Base-by-base conservation (phyloP, 1,140 invertebrate species). In the Bombus huntii region DNA sequence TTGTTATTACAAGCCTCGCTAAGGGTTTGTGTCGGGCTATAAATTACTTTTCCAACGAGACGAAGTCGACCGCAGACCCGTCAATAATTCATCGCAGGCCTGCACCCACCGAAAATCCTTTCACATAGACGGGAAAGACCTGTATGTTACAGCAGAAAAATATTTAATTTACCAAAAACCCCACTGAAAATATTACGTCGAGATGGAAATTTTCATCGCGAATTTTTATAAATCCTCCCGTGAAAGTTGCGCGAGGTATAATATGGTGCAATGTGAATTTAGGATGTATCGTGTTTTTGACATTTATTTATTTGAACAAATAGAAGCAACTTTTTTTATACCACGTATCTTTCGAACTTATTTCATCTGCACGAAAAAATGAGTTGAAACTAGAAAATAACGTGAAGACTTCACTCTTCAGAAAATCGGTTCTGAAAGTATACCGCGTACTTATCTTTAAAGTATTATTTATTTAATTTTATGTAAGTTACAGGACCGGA, bases 1-100 rank as follows among this genome's bases (percentile, higher is more conserved):
- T 88, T 88, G 80, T 86, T 90, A 86, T 80, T 90, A 71, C 78
- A 81, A 81, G 79, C 39, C 47, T 78, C 28, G 39, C 71, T 68
- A 81, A 73, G 76, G 68, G 62, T 83, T 83, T 66, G 77, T 3
- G 47, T 39, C 59, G n/a, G 44, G 83, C 80, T 73, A 83, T 90
- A 90, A 90, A 90, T 90, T 90, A 86, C 66, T 86, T 83, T 89
- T 28, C 62, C 71, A 84, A 65, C 57, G 76, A 89, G 59, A 83
- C 80, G 86, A 70, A 90, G 72, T 90, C 86, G 66, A 72, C 80
- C 86, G 71, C 86, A 85, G 80, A 83, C 80, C 72, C 80, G 76
- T 84, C 81, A 86, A 84, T 90, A 90, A 90, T 90, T 90, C 74
- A 90, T 88, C 87, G 62, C 31, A 37, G n/a, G 15, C 31, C 77